A percentile compares a stretch with the other conserved stretches of the same genome.
phyloP scores from a whole-genome alignment of 1,140 invertebrate species.

The Listronotus bonariensis region DNA sequence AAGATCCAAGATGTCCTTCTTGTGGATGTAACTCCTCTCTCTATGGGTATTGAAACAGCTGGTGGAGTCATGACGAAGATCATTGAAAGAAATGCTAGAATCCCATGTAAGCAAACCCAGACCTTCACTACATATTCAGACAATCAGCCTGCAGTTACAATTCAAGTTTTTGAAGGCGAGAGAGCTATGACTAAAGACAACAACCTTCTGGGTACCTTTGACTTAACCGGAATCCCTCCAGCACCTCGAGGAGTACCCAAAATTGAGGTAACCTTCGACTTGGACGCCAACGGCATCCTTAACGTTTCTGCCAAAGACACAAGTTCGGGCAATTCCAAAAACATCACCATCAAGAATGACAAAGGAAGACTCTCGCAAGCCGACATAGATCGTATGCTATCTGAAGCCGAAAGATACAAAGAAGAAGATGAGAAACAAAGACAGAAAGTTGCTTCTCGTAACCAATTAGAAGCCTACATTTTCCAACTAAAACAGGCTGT shows the following conservation, averaged over 20 bases:
- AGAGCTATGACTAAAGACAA: conserved; percentile 70
- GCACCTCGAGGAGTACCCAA: conserved; percentile 57
- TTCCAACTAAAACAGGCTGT: too few species aligned
- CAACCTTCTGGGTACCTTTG: conserved; percentile 73
- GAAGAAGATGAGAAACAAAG: too few species aligned
- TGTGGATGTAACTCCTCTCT: conserved; percentile 38
- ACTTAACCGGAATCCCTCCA: conserved; percentile 68
- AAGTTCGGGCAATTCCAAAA: too few species aligned
- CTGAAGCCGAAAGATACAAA: too few species aligned
- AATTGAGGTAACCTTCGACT: conserved; percentile 37
- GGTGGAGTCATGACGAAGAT: conserved; percentile 54
- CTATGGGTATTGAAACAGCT: conserved; percentile 57
- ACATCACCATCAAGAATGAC: too few species aligned
- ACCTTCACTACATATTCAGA: conserved; percentile 54
- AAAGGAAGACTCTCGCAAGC: too few species aligned
- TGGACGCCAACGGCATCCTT: too few species aligned
- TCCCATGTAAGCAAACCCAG: conserved; percentile 62
- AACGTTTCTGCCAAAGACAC: too few species aligned
- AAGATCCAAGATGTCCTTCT: too few species aligned
- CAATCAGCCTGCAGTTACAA: conserved; percentile 62
- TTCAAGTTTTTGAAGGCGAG: conserved; percentile 68
- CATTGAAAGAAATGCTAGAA: conserved; percentile 62
- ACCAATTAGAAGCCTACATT: too few species aligned
- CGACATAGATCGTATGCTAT: too few species aligned
- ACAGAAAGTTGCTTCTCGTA: too few species aligned